Conservation (phyloP, 2,797 vertebrate species). For the Centroberyx gerrardi region DNA sequence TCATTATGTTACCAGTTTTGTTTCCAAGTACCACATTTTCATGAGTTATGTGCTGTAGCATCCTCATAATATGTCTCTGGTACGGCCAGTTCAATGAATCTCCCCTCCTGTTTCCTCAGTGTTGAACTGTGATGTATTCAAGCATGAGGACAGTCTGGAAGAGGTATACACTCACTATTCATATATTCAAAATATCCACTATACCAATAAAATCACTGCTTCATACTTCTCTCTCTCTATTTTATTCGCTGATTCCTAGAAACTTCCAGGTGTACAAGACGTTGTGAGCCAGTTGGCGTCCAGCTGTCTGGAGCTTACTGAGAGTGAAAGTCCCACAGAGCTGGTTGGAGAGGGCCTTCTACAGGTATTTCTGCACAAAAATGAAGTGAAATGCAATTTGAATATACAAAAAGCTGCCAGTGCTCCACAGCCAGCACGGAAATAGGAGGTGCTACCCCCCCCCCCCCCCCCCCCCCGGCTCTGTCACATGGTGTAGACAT, state of each 20-base stretch:
- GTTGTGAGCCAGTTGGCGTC: conserved; percentile 31
- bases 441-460: too few relatives aligned
- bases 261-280: background rate
- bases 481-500: conserved; percentile 29
- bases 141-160: background rate
- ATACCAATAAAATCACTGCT: background rate
- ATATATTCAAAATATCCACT: background rate
- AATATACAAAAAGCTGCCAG: too few relatives aligned
- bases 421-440: too few relatives aligned
- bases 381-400: background rate
- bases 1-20: background rate
- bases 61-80: background rate
- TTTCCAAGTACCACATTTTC: background rate
- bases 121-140: conserved; percentile 63
- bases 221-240: conserved; percentile 17
- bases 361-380: conserved; percentile 61
- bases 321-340: conserved; percentile 3
- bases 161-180: conserved; percentile 54
- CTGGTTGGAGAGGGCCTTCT: conserved; percentile 50
- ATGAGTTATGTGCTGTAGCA: background rate
- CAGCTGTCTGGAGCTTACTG: conserved; percentile 49
- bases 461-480: background rate
- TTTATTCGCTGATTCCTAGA: conserved; percentile 43
- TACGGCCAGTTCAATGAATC: background rate
- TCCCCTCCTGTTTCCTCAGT: conserved; percentile 57